Evolutionary conservation across 2,888 invertebrate genomes (phyloP).

Genomic region (Platypus cylindrus): DNA sequence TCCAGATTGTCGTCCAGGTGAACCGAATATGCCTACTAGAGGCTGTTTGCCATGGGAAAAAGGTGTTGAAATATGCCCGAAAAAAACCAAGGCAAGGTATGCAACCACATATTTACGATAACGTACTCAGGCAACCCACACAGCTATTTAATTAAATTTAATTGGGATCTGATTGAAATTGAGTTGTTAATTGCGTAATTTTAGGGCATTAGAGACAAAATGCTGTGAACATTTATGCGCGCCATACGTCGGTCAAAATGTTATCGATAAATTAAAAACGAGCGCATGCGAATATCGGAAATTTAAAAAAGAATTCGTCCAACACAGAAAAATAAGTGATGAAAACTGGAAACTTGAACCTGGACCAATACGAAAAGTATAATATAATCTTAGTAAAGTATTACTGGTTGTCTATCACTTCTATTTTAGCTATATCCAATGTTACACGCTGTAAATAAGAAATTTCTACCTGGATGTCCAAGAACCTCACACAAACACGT

Average conservation of each 20-base stretch:
- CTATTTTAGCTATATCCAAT: conserved; percentile 19
- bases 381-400: no score
- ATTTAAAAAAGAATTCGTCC: conserved; percentile 15
- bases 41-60: conserved; percentile 21
- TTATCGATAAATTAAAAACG: conserved; percentile 14
- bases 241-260: conserved; percentile 13
- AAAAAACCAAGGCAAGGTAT: conserved; percentile 6
- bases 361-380: no score
- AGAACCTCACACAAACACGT: conserved; percentile 3
- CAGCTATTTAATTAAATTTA: no score
- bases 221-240: conserved; percentile 15
- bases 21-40: conserved; percentile 8
- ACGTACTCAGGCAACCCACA: no score
- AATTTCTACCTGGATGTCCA: conserved; percentile 20
- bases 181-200: neutral
- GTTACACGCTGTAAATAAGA: conserved; percentile 17
- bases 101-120: neutral
- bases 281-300: conserved; percentile 16
- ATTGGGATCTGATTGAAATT: no score
- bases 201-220: conserved; percentile 9
- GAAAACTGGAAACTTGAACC: no score
- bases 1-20: conserved; percentile 9
- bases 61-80: conserved; percentile 9
- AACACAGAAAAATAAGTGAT: conserved; percentile 9
- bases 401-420: conserved; percentile 1